Conservation (phyloP, 2,888 invertebrate genomes). For the Pelosia muscerda region DNA sequence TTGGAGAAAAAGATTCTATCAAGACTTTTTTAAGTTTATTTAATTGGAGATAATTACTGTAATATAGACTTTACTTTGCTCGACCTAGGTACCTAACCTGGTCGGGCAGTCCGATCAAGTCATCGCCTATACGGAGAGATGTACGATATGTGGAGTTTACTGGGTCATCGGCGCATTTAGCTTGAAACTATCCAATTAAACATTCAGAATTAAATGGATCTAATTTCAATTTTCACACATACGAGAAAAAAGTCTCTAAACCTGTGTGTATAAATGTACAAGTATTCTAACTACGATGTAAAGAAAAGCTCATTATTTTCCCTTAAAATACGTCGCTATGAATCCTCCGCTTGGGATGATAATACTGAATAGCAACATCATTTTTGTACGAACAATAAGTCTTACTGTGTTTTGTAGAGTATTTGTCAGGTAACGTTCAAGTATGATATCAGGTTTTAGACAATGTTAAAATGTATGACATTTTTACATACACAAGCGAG, state of each 20-base stretch:
- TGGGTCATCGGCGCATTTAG: too few species aligned
- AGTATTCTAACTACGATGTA: conserved; percentile 16
- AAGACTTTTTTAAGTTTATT: not conserved
- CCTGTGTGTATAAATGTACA: not conserved
- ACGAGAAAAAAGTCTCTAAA: not conserved
- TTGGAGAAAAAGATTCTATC: not conserved
- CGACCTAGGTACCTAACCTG: too few species aligned
- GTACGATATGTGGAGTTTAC: too few species aligned
- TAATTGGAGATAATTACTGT: too few species aligned
- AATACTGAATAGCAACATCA: conserved; percentile 69
- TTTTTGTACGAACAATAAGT: conserved; percentile 70
- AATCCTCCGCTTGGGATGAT: conserved; percentile 52
- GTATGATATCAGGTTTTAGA: conserved; percentile 22
- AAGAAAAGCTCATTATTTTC: conserved; percentile 72
- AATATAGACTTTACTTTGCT: too few species aligned
- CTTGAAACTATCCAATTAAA: too few species aligned
- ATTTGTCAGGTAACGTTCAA: conserved; percentile 62
- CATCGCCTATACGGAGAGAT: too few species aligned
- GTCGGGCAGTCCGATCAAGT: too few species aligned
- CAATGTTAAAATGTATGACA: conserved; percentile 16
- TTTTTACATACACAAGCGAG: conserved; percentile 8
- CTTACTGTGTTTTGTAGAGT: conserved; percentile 70
- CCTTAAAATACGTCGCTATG: conserved; percentile 63
- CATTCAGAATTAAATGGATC: too few species aligned
- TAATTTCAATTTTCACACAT: too few species aligned